Evolutionary conservation across 1,140 invertebrate species (phyloP).

Genomic region (Epicauta chinensis): DNA sequence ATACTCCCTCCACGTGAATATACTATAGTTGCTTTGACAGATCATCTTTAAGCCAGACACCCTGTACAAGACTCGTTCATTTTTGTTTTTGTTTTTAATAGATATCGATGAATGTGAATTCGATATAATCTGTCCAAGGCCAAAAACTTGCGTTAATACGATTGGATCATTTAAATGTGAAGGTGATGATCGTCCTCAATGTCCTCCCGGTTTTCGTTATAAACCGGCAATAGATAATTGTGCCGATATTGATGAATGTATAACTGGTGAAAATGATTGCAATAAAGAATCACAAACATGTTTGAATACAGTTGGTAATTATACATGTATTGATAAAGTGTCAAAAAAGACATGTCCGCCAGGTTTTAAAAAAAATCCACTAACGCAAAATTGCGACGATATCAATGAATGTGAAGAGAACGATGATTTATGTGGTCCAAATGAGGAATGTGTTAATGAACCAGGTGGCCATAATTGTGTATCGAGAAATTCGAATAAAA

Average conservation of each 20-base stretch:
- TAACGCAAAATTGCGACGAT: slow-evolving; percentile 53
- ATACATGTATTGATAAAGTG: slow-evolving; percentile 55
- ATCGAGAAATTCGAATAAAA: slow-evolving; percentile 25
- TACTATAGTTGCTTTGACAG: no score
- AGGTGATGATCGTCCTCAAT: slow-evolving; percentile 45
- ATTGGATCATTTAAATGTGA: slow-evolving; percentile 60
- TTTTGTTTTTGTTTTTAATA: slow-evolving; percentile 35
- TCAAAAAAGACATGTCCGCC: slow-evolving; percentile 56
- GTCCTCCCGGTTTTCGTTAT: slow-evolving; percentile 57
- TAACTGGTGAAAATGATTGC: slow-evolving; percentile 53
- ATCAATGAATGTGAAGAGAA: slow-evolving; percentile 67
- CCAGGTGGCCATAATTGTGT: slow-evolving; percentile 65
- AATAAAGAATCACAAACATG: slow-evolving; percentile 57
- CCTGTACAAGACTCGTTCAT: no score
- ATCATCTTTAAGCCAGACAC: no score
- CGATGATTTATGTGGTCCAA: slow-evolving; percentile 54
- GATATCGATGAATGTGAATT: slow-evolving; percentile 63
- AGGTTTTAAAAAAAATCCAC: slow-evolving; percentile 57
- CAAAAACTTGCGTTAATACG: slow-evolving; percentile 57
- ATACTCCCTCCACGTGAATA: no score
- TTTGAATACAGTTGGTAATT: slow-evolving; percentile 62
- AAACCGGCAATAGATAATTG: slow-evolving; percentile 46
- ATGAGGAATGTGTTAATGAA: slow-evolving; percentile 64
- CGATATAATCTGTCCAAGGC: slow-evolving; percentile 45
- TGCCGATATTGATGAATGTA: slow-evolving; percentile 69